phyloP scores from a whole-genome alignment of 2,797 vertebrate genomes.

The Enteromius argenteus region DNA sequence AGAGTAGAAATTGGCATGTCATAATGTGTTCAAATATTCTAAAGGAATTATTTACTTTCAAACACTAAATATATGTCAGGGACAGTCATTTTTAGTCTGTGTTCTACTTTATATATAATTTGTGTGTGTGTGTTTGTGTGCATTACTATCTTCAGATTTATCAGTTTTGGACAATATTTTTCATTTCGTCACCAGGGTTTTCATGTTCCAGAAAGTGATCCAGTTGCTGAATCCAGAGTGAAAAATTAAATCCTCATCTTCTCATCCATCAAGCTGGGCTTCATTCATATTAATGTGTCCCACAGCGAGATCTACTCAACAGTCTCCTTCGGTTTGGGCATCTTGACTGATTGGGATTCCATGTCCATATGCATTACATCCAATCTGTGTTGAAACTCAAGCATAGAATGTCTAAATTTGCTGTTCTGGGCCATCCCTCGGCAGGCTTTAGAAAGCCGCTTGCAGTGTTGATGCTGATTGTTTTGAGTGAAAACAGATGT shows the following conservation, averaged over 20 bases:
- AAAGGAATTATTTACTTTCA: not conserved
- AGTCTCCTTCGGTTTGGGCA: slow-evolving; percentile 62
- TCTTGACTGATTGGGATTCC: slow-evolving; percentile 79
- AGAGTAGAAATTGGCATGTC: not conserved
- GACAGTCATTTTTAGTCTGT: too few species aligned
- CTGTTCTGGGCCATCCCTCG: slow-evolving; percentile 71
- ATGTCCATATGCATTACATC: slow-evolving; percentile 74
- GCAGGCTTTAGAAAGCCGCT: slow-evolving; percentile 78
- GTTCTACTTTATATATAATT: too few species aligned
- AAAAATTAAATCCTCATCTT: slow-evolving; percentile 33
- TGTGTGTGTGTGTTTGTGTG: too few species aligned
- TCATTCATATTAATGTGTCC: slow-evolving; percentile 53
- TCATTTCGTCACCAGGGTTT: not conserved
- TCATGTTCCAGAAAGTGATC: slow-evolving; percentile 4
- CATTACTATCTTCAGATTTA: not conserved
- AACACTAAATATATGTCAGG: too few species aligned
- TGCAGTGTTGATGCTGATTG: slow-evolving; percentile 77
- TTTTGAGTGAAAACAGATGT: slow-evolving; percentile 86
- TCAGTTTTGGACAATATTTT: not conserved
- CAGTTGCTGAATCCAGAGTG: not conserved
- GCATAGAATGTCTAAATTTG: slow-evolving; percentile 74
- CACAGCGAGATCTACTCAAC: slow-evolving; percentile 57
- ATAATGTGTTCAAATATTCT: not conserved
- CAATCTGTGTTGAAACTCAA: slow-evolving; percentile 72
- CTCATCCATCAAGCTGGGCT: slow-evolving; percentile 42